Percentiles rank a stretch among this genome's conserved stretches.
Conservation (phyloP, 2,888 invertebrate genomes). For the Torymus auratus region DNA sequence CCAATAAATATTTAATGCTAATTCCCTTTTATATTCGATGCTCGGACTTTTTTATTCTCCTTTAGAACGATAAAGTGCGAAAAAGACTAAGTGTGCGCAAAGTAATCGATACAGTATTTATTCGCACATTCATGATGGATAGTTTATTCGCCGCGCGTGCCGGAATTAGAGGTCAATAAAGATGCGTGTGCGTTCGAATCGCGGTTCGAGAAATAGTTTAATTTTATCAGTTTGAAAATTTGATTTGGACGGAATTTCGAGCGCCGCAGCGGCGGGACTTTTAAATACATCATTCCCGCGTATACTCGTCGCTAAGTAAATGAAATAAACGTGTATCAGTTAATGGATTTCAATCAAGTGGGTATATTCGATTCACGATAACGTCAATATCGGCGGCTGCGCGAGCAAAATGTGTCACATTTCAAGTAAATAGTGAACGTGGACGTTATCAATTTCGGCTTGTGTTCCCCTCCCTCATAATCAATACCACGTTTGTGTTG, state of each 20-base stretch:
- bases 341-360: conserved; percentile 49
- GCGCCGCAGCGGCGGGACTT: not conserved
- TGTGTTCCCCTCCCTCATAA: conserved; percentile 15
- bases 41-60: not conserved
- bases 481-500: conserved; percentile 22
- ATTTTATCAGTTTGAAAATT: not conserved
- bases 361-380: conserved; percentile 25
- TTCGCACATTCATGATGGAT: no score
- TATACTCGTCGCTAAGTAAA: conserved; percentile 7
- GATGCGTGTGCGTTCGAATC: no score
- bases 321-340: conserved; percentile 51
- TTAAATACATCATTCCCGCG: no score
- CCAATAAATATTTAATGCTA: conserved; percentile 28
- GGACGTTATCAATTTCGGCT: conserved; percentile 42
- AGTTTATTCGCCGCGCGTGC: no score
- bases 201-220: no score
- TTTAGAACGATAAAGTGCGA: no score
- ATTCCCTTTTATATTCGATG: conserved; percentile 29
- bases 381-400: conserved; percentile 33
- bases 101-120: no score
- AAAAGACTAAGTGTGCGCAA: no score
- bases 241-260: not conserved
- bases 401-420: conserved; percentile 15
- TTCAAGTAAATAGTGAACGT: conserved; percentile 43
- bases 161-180: no score